Conservation (phyloP, 1,140 invertebrate species). For the Globodera rostochiensis region DNA sequence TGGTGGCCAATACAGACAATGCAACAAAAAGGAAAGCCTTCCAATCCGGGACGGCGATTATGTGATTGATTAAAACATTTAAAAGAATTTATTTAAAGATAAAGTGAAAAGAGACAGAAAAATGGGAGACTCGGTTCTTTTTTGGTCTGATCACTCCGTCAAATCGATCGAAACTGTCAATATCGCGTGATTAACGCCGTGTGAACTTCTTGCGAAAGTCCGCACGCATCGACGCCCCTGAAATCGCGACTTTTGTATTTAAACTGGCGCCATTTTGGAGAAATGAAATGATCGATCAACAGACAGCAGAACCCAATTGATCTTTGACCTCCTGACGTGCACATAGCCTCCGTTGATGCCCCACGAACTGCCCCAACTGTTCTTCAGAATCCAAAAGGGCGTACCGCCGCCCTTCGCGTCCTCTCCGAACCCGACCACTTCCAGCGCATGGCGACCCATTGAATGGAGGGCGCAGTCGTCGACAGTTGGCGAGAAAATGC, state of each 20-base stretch:
- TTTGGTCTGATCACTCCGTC: no score
- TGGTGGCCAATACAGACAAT: background rate
- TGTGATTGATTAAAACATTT: no score
- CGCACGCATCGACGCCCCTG: constrained; percentile 47
- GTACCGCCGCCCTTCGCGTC: constrained; percentile 23
- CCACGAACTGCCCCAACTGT: constrained; percentile 39
- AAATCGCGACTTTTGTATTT: background rate
- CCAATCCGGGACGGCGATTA: no score
- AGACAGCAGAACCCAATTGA: background rate
- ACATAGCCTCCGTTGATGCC: constrained; percentile 43
- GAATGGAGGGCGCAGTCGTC: constrained; percentile 40
- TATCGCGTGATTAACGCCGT: constrained; percentile 17
- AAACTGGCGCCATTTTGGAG: no score
- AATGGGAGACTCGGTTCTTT: no score
- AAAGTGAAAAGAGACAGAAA: no score
- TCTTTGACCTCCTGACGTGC: constrained; percentile 28
- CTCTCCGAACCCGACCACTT: constrained; percentile 46
- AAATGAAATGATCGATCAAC: background rate
- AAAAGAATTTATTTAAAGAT: no score
- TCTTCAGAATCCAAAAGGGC: constrained; percentile 47
- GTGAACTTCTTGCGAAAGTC: constrained; percentile 32
- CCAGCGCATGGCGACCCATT: constrained; percentile 43
- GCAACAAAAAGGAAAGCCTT: no score
- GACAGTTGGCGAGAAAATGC: constrained; percentile 36
- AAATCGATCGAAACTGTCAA: background rate